Percentiles rank a stretch among this genome's conserved stretches.
Conservation (phyloP, 2,888 invertebrate species). For the Choreutis nemorana region DNA sequence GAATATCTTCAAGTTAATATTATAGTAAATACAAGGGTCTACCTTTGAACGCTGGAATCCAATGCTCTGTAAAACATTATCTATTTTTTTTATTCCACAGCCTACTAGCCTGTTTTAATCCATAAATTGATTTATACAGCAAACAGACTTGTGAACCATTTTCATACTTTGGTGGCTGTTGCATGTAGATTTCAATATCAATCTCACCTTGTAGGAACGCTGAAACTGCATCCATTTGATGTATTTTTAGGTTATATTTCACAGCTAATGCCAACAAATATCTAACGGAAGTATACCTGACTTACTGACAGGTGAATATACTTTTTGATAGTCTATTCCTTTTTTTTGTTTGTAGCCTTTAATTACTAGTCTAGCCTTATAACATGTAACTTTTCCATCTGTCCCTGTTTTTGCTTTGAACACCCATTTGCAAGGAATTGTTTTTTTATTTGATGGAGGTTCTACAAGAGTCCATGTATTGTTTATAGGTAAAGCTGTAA, state of each 20-base stretch:
- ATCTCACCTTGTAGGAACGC: conserved; percentile 16
- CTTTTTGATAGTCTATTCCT: conserved; percentile 12
- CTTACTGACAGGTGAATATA: conserved; percentile 15
- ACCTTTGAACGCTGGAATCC: conserved; percentile 9
- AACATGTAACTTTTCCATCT: conserved; percentile 8
- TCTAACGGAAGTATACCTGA: conserved; percentile 12
- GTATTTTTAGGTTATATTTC: conserved; percentile 10
- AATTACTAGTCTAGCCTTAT: conserved; percentile 13
- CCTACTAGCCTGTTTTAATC: conserved; percentile 14
- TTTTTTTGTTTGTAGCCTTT: conserved; percentile 13
- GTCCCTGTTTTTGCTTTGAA: conserved; percentile 12
- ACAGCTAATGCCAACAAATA: conserved; percentile 14
- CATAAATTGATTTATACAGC: conserved; percentile 13
- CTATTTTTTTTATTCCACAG: conserved; percentile 14
- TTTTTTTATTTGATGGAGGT: conserved; percentile 10
- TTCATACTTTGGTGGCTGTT: conserved; percentile 10
- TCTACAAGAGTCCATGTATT: conserved; percentile 11
- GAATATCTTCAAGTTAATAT: conserved; percentile 4
- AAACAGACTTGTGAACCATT: conserved; percentile 11
- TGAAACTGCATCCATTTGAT: conserved; percentile 14
- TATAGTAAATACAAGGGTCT: conserved; percentile 10
- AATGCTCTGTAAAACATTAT: conserved; percentile 7
- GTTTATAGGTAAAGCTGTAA: conserved; percentile 9
- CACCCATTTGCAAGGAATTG: conserved; percentile 14
- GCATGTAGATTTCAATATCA: conserved; percentile 15